A percentile compares a stretch with the other conserved stretches of the same genome.
Conservation (phyloP, 2,888 invertebrate genomes). For the Hermaeophaga mercurialis region DNA sequence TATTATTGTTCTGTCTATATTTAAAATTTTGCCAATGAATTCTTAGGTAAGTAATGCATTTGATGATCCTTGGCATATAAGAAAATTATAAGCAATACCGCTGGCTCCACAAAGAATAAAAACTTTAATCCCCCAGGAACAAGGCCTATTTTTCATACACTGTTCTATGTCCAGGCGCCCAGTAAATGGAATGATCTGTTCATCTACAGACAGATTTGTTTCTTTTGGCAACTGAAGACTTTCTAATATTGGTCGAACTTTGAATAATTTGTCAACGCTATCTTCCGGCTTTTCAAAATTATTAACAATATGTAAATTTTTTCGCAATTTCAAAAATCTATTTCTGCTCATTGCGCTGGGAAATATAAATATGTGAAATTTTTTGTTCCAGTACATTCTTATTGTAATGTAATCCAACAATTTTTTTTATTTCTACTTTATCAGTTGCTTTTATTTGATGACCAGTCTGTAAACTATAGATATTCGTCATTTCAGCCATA, state of each 20-base stretch:
- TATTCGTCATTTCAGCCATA: not conserved
- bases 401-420: conserved; percentile 1
- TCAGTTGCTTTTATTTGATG: not conserved
- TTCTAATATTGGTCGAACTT: conserved; percentile 1
- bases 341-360: conserved; percentile 6
- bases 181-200: not conserved
- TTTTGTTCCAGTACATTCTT: conserved; percentile 8
- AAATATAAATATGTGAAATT: not conserved
- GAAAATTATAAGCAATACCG: conserved; percentile 6
- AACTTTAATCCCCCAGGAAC: conserved; percentile 12
- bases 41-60: no score
- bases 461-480: not conserved
- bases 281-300: conserved; percentile 3
- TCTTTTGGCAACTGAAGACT: not conserved
- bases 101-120: conserved; percentile 1
- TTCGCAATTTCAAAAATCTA: conserved; percentile 9
- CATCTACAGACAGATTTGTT: not conserved
- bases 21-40: no score
- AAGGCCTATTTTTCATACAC: conserved; percentile 9
- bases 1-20: no score
- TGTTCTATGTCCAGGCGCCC: not conserved
- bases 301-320: conserved; percentile 8
- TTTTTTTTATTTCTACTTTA: not conserved
- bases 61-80: conserved; percentile 10
- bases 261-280: not conserved